A percentile compares a stretch with the other conserved stretches of the same genome.
phyloP scores from a whole-genome alignment of 2,797 vertebrate species.

The Falco peregrinus region DNA sequence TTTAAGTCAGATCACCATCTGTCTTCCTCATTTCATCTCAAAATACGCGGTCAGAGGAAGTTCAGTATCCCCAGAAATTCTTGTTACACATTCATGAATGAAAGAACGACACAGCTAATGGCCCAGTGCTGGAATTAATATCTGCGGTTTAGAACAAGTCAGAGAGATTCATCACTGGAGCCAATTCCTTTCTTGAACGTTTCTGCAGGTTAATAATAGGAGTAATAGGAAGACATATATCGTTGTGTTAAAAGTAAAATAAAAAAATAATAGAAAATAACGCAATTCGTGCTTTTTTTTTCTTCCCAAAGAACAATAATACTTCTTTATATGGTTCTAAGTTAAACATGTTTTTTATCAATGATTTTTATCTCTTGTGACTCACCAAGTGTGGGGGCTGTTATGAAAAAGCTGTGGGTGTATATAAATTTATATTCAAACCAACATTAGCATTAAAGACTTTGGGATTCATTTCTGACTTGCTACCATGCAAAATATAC shows the following conservation, averaged over 20 bases:
- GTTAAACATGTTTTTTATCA: neutral
- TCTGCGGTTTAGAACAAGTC: neutral
- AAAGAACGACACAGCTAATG: accelerated
- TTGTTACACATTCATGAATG: neutral
- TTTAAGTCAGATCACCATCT: neutral
- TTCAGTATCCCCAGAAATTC: neutral
- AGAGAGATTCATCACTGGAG: neutral
- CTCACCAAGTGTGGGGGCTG: neutral
- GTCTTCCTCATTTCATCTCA: neutral
- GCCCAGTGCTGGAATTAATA: neutral
- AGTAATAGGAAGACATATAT: neutral
- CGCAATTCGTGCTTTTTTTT: neutral
- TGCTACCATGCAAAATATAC: neutral
- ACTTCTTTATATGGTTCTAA: neutral
- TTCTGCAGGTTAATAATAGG: neutral
- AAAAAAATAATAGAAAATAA: neutral
- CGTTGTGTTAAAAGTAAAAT: neutral
- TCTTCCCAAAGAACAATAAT: neutral
- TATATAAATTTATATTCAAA: conserved; percentile 32
- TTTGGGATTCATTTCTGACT: neutral
- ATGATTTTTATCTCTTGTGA: conserved; percentile 9
- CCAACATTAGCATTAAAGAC: neutral
- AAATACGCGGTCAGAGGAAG: neutral
- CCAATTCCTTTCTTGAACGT: neutral
- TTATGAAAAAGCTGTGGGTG: neutral